Evolutionary conservation across 2,113 vertebrate genomes (phyloP), one percentile per base, ranked within the genome.

Genomic region (Sylvia atricapilla): DNA sequence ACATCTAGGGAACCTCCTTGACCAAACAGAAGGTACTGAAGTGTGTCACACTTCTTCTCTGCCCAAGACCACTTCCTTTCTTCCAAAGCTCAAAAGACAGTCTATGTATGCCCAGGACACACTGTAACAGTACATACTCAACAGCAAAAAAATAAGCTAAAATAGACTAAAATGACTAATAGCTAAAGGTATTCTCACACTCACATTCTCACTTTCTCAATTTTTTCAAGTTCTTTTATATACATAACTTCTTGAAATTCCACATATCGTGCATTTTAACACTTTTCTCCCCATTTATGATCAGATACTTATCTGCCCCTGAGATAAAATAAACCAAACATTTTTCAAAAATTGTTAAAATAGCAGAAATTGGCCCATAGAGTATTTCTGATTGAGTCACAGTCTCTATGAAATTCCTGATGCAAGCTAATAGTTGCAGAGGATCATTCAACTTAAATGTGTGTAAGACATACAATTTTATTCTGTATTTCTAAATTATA

Each of bases 41-140:
- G 18, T 4, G 3, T 31, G 13, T 30, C 63, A 80, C 0, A 0
- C 15, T 46, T 24, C 43, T 33, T 66, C 60, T 37, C 39, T 73
- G 33, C 53, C 41, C 41, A 69, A 56, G 18, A 76, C 6, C 62
- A 19, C 59, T 60, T 82, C 44, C 10, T 80, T 79, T 64, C 27
- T 66, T 74, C 63, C 64, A 66, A 79, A 63, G 15, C 56, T 25
- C 49, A n/a, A 64, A 67, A 76, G 19, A 28, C 1, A 4, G 35
- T 25, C 5, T 62, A 2, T 60, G 16, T 33, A 28, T 19, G 21
- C 21, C 37, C 73, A 62, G 87, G 11, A 76, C 11, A 92, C 7
- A 18, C 3, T 35, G 4, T 33, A 59, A 92, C 8, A 23, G 3
- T 25, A 64, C 19, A 43, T 27, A 66, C 39, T 72, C 62, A 50